Conservation (phyloP, 2,113 vertebrate species). For the Myiozetetes cayanensis region DNA sequence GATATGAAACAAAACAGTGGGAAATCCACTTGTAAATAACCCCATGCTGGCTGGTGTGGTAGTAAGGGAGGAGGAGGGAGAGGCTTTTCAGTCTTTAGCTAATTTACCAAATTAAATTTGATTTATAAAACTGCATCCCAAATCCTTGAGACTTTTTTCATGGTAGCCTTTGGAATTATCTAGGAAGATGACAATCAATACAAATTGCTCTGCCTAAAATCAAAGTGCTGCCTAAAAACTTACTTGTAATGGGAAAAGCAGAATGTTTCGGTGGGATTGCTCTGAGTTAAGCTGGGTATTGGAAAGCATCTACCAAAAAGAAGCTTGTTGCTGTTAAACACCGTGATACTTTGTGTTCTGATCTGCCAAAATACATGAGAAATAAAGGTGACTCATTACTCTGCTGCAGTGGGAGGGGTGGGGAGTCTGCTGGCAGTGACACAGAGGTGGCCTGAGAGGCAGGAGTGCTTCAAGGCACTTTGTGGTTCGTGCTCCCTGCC, state of each 20-base stretch:
- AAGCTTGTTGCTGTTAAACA: background rate
- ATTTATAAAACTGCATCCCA: background rate
- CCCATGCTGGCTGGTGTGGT: background rate
- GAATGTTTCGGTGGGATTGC: background rate
- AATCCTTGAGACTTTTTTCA: background rate
- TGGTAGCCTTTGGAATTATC: background rate
- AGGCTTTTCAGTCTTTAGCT: background rate
- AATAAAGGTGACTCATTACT: background rate
- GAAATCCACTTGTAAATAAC: background rate
- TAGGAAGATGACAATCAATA: background rate
- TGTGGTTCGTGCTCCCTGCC: background rate
- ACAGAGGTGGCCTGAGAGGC: background rate
- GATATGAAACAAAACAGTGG: background rate
- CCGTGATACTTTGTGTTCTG: rapidly evolving
- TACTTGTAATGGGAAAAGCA: background rate
- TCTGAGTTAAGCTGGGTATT: background rate
- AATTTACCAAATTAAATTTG: background rate
- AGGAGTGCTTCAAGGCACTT: background rate
- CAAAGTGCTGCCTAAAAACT: background rate
- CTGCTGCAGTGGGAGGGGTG: background rate
- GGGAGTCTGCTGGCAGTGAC: background rate
- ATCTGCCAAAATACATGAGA: rapidly evolving
- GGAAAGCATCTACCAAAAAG: background rate
- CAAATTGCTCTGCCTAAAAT: background rate
- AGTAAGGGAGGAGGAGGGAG: background rate